Conservation (phyloP, 2,113 vertebrate species). For the Anseranas semipalmata region DNA sequence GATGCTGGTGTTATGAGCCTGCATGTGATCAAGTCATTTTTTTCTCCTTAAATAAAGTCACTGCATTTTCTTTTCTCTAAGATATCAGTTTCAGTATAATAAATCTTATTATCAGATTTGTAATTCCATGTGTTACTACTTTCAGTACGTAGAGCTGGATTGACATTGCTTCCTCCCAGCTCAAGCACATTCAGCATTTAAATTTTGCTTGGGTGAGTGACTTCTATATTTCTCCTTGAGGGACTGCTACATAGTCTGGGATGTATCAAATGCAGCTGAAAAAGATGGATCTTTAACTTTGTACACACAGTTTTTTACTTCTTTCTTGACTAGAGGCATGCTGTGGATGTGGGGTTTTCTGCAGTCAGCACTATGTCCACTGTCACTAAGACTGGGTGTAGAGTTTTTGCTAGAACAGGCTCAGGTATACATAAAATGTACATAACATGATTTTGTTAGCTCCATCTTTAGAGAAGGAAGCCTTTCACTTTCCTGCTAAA, state of each 20-base stretch:
- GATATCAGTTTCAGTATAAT: not conserved
- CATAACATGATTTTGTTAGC: not conserved
- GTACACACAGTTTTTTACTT: not conserved
- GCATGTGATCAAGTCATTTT: not conserved
- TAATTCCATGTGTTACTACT: not conserved
- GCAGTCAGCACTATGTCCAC: not conserved
- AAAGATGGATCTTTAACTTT: not conserved
- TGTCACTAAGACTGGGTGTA: not conserved
- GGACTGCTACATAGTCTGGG: not conserved
- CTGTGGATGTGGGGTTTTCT: not conserved
- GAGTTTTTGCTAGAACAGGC: not conserved
- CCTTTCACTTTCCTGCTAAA: not conserved
- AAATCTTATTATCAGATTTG: not conserved
- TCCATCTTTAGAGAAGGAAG: not conserved
- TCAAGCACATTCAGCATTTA: not conserved
- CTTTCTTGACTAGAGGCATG: not conserved
- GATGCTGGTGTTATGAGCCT: not conserved
- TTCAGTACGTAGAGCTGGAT: not conserved
- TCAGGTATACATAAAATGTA: not conserved
- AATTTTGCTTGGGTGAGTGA: not conserved
- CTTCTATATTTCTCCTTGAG: not conserved
- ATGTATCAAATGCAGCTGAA: not conserved
- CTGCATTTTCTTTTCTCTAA: not conserved
- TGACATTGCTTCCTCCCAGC: not conserved
- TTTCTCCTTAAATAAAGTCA: not conserved